Conservation (phyloP, 2,888 invertebrate species). For the Chalcis sispes region DNA sequence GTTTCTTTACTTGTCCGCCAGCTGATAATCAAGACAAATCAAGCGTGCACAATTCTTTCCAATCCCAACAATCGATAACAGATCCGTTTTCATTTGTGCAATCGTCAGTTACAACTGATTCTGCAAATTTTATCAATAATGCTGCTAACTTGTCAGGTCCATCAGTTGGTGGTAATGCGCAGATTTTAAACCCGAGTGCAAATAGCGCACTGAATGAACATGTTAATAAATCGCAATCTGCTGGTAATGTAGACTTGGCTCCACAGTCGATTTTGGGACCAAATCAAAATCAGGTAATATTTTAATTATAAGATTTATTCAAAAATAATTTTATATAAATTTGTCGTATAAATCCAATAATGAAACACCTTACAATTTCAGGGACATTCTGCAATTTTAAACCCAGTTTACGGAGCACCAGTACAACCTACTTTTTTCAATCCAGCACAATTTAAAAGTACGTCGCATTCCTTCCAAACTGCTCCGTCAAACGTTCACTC, state of each 20-base stretch:
- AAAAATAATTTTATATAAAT: neutral
- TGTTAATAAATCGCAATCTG: neutral
- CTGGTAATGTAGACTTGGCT: conserved; percentile 10
- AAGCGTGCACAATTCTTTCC: conserved; percentile 38
- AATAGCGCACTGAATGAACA: neutral
- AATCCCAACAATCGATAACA: conserved; percentile 20
- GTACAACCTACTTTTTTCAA: conserved; percentile 64
- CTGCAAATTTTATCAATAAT: neutral
- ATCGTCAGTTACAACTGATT: conserved; percentile 4
- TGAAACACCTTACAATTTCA: neutral
- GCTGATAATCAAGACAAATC: conserved; percentile 32
- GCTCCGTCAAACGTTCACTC: neutral
- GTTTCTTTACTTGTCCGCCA: conserved; percentile 35
- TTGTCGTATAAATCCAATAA: neutral
- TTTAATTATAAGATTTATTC: neutral
- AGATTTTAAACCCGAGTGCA: neutral
- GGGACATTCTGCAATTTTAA: conserved; percentile 31
- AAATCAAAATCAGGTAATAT: conserved; percentile 17
- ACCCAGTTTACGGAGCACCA: conserved; percentile 40
- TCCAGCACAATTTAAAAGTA: conserved; percentile 62
- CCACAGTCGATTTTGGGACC: conserved; percentile 39
- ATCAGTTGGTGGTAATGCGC: neutral
- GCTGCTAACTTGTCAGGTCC: conserved; percentile 12
- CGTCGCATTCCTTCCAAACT: conserved; percentile 5
- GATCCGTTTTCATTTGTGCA: conserved; percentile 49